Base-by-base conservation (phyloP, 2,888 invertebrate genomes). In the Lithophane ornitopus region DNA sequence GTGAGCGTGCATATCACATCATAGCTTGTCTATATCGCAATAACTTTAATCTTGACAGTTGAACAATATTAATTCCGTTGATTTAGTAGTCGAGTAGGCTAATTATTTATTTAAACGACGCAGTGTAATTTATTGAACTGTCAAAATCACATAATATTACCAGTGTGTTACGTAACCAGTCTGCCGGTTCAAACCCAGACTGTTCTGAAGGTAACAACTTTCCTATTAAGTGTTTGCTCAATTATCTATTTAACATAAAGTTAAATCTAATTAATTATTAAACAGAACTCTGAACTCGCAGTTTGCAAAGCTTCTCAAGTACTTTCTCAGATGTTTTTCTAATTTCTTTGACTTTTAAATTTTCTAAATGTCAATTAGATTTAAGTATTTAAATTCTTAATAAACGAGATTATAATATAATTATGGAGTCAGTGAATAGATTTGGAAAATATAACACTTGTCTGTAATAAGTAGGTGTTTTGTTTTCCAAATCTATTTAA, bases 251-350 rank as follows among this genome's bases (percentile, higher is more conserved):
- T 79, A 77, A 67, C 69, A 59, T 83, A 78, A 86, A 85, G 80
- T 77, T 75, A 68, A 86, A 72, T 70, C 77, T 79, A 81, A 87
- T 86, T 84, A 84, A 86, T 87, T 76, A 81, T 87, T 79, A 88
- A 79, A 76, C 74, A 70, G 63, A 66, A 58, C 11, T 74, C 69
- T 69, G 46, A 80, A 28, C 66, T 77, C 44, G n/a, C 39, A 14
- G 68, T 68, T 76, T n/a, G 59, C 26, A 16, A 72, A 82, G 74
- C 71, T 73, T 22, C 39, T 46, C 49, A 52, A 72, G 52, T 73
- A 74, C 65, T 59, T 69, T 26, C 16, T n/a, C 58, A 39, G 69
- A 49, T 52, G 58, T 41, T 62, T 70, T 56, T 66, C 41, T 77
- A 66, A 76, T 78, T 76, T 75, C 58, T 78, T 82, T 79, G 74